Percentiles rank a stretch among this genome's conserved stretches.
Evolutionary conservation across 2,113 vertebrate species (phyloP).

Genomic region (Bufo bufo): DNA sequence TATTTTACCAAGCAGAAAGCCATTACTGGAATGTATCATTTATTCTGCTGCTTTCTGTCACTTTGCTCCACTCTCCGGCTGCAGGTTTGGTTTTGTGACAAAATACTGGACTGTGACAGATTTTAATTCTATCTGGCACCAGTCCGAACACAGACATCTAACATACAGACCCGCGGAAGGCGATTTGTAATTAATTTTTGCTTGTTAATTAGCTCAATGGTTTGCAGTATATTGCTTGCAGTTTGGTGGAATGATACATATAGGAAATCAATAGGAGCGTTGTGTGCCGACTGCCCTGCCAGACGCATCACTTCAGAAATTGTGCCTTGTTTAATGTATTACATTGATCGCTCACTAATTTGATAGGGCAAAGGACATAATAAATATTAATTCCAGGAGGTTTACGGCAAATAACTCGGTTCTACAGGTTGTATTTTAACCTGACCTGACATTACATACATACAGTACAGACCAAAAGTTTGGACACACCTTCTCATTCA

Average conservation of each 20-base stretch:
- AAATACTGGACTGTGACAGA: slow-evolving; percentile 29
- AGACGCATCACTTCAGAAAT: not conserved
- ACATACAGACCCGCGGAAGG: not conserved
- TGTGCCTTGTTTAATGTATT: slow-evolving; percentile 19
- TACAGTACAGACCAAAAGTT: too few species aligned
- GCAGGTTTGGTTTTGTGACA: not conserved
- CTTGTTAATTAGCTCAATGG: slow-evolving; percentile 5
- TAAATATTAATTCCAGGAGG: slow-evolving; percentile 27
- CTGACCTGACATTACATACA: not conserved
- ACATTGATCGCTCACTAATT: slow-evolving; percentile 25
- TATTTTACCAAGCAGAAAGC: too few species aligned
- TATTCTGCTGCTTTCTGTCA: not conserved
- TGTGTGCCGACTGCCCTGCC: not conserved
- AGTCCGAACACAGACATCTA: not conserved
- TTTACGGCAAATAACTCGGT: not conserved
- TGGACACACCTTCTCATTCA: too few species aligned
- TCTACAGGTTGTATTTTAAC: too few species aligned
- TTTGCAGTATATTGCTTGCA: not conserved
- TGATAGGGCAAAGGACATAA: slow-evolving; percentile 12
- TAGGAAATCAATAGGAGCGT: slow-evolving; percentile 34
- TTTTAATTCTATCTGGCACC: slow-evolving; percentile 16
- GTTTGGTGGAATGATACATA: slow-evolving; percentile 9
- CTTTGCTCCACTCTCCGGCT: not conserved
- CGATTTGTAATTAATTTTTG: slow-evolving; percentile 28
- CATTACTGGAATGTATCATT: too few species aligned